Base-by-base conservation (phyloP, 2,113 vertebrate species). In the Platycercus adscitus region DNA sequence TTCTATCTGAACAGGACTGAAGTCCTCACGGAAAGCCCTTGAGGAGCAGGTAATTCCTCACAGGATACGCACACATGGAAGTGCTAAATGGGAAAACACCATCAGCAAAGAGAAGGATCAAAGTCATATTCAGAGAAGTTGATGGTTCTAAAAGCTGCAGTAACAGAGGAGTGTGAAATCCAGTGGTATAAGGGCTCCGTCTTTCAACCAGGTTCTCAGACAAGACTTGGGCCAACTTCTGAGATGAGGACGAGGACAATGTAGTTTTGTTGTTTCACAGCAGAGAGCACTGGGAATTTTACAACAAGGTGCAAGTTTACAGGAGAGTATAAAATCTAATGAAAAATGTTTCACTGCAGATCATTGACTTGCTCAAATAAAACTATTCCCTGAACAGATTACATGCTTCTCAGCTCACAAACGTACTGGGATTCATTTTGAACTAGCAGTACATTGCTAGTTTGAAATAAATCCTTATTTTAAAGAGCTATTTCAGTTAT, bases 51-150 rank as follows among this genome's bases (percentile, higher is more conserved):
- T 46, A 24, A 4, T 4, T n/a, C n/a, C 44, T 10, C 26, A 9
- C 50, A 8, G n/a, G 39, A 24, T 4, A 41, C n/a, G 6, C 1
- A 1, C 13, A 25, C 13, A 17, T 1, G 7, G 47, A 9, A n/a
- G 25, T 5, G 47, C 41, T 14, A 35, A 35, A 18, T 26, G 31
- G 31, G 50, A 49, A 39, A 44, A 71, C 31, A 21, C 33, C 23
- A 5, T 8, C 13, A 39, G 47, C 23, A 25, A 33, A 24, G 88
- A 58, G 58, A 39, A 52, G 41, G 75, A 26, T 18, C 10, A 5
- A 21, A 66, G 17, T 3, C 11, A 28, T 6, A 21, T 13, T 25
- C 82, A 9, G 46, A 33, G n/a, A 46, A 28, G 11, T 5, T n/a
- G 39, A 18, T 15, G 52, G 21, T 35, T 18, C 58, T 24, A 5